A percentile compares a stretch with the other conserved stretches of the same genome.
Evolutionary conservation across 2,888 invertebrate genomes (phyloP).

Genomic region (Stramonita haemastoma): DNA sequence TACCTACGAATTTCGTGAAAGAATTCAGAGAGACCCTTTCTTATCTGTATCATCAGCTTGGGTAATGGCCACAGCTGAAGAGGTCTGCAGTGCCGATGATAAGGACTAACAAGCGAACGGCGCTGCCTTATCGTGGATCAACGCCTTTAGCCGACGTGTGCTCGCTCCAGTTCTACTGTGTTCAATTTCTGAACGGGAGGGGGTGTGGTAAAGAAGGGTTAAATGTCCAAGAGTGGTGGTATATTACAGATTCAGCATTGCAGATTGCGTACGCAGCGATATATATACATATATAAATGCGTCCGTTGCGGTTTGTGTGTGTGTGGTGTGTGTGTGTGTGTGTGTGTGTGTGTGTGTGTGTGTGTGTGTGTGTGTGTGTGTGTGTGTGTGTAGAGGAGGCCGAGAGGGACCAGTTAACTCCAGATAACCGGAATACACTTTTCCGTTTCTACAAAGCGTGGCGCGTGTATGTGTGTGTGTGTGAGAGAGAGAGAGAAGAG

Average conservation of each 20-base stretch:
- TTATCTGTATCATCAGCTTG: too few relatives aligned
- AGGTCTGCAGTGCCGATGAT: too few relatives aligned
- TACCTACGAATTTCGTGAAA: too few relatives aligned
- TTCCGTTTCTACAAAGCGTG: not conserved
- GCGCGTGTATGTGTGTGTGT: constrained; percentile 12
- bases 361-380: constrained; percentile 27
- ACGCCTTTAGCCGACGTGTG: not conserved
- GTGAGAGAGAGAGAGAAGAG: not conserved
- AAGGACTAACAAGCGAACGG: not conserved
- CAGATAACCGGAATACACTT: not conserved
- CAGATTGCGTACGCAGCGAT: not conserved
- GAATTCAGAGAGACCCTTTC: too few relatives aligned
- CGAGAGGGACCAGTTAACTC: not conserved
- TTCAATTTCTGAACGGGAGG: not conserved
- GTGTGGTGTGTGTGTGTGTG: not conserved
- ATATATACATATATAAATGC: too few relatives aligned
- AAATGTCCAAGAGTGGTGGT: constrained; percentile 4
- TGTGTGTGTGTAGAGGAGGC: not conserved
- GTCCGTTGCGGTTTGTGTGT: not conserved
- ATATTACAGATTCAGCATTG: not conserved
- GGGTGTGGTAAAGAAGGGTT: not conserved
- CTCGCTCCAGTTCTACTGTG: not conserved
- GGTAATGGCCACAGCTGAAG: too few relatives aligned
- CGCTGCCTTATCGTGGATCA: not conserved
- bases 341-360: constrained; percentile 3